phyloP scores from a whole-genome alignment of 2,797 vertebrate species.

The Schizopygopsis pylzovi region DNA sequence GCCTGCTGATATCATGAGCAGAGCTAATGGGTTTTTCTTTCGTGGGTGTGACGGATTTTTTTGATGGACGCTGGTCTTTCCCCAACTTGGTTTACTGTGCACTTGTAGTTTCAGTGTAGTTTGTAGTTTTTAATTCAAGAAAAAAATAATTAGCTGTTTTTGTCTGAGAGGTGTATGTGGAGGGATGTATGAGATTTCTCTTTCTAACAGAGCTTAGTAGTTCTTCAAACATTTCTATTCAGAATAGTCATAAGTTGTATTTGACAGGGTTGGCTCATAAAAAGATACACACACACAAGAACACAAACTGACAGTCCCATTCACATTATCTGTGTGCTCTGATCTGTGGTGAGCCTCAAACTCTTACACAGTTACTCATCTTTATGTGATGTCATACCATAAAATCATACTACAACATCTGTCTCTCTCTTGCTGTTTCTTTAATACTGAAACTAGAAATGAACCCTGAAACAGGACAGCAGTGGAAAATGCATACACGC shows the following conservation, averaged over 20 bases:
- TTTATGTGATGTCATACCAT: slow-evolving; percentile 64
- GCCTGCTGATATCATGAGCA: slow-evolving; percentile 76
- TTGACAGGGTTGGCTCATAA: slow-evolving; percentile 8
- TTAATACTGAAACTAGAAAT: slow-evolving; percentile 16
- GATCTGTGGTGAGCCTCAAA: slow-evolving; percentile 27
- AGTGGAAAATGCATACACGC: background rate
- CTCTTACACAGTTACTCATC: slow-evolving; percentile 63
- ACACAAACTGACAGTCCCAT: slow-evolving; percentile 27
- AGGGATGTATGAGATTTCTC: background rate
- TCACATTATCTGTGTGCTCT: slow-evolving; percentile 22
- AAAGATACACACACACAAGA: background rate
- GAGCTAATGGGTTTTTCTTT: slow-evolving; percentile 74
- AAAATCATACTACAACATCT: slow-evolving; percentile 63
- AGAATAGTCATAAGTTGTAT: slow-evolving; percentile 12
- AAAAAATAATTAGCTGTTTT: background rate
- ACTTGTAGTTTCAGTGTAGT: background rate
- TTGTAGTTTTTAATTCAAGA: background rate
- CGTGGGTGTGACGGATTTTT: slow-evolving; percentile 37
- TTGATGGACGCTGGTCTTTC: slow-evolving; percentile 45
- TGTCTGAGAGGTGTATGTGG: background rate
- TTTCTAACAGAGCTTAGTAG: background rate
- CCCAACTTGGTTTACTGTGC: slow-evolving; percentile 10
- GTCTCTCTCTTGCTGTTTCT: slow-evolving; percentile 54
- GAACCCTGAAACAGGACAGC: slow-evolving; percentile 18
- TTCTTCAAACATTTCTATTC: slow-evolving; percentile 16